A percentile compares a stretch with the other conserved stretches of the same genome.
phyloP scores from a whole-genome alignment of 2,113 vertebrate genomes.

The Siniperca chuatsi region DNA sequence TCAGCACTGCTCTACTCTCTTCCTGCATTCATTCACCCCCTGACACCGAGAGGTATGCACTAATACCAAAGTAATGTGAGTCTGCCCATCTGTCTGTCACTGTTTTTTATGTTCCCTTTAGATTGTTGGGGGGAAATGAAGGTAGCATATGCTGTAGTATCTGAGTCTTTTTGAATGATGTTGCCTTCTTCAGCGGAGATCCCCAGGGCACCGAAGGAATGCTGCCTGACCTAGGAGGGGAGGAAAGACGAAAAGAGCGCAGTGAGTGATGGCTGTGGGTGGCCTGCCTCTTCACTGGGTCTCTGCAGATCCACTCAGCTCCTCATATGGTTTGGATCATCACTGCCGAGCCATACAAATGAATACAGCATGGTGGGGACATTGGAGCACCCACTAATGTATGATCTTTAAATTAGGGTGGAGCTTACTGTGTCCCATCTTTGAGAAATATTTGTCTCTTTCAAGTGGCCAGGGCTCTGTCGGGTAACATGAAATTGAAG shows the following conservation, averaged over 20 bases:
- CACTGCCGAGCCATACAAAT: conserved; percentile 66
- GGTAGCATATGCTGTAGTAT: conserved; percentile 76
- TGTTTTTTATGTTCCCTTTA: conserved; percentile 69
- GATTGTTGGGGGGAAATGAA: conserved; percentile 67
- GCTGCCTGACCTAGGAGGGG: conserved; percentile 76
- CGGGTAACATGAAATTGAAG: conserved; percentile 41
- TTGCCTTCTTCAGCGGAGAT: conserved; percentile 68
- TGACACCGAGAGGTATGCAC: conserved; percentile 53
- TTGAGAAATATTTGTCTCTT: conserved; percentile 53
- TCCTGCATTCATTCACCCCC: conserved; percentile 73
- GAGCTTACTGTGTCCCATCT: conserved; percentile 46
- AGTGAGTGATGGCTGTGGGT: conserved; percentile 72
- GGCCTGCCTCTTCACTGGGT: conserved; percentile 73
- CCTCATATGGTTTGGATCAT: conserved; percentile 84
- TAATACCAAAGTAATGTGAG: conserved; percentile 71
- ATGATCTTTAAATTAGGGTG: conserved; percentile 51
- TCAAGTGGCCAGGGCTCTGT: conserved; percentile 41
- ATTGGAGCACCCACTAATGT: conserved; percentile 46
- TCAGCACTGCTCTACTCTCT: conserved; percentile 50
- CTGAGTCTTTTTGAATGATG: conserved; percentile 73
- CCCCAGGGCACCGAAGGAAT: conserved; percentile 77
- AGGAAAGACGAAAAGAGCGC: conserved; percentile 51
- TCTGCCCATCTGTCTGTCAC: conserved; percentile 69
- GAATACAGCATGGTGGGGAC: conserved; percentile 67
- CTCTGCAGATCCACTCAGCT: conserved; percentile 72